Conservation (phyloP, 2,888 invertebrate genomes). For the Dinocampus coccinellae region DNA sequence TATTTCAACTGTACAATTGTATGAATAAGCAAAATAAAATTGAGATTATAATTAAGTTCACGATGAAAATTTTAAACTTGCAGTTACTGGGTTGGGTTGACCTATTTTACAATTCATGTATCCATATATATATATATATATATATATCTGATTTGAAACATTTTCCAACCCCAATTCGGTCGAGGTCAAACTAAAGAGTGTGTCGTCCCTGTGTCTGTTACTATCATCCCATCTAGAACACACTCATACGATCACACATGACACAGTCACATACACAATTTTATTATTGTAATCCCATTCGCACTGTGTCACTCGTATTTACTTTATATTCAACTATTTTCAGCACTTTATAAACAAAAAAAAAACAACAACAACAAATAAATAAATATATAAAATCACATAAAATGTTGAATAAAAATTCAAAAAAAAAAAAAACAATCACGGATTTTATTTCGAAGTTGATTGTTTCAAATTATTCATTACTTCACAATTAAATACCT, state of each 20-base stretch:
- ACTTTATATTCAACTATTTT: background rate
- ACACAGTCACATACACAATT: too few species aligned
- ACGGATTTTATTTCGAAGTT: too few species aligned
- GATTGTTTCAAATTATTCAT: too few species aligned
- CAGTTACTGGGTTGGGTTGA: conserved; percentile 55
- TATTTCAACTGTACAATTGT: too few species aligned
- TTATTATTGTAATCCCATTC: too few species aligned
- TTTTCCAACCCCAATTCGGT: conserved; percentile 21
- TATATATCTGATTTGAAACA: background rate
- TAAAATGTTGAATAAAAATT: too few species aligned
- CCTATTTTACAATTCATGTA: conserved; percentile 48
- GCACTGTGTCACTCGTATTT: background rate
- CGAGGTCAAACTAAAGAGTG: conserved; percentile 33
- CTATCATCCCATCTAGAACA: background rate
- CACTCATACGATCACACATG: background rate
- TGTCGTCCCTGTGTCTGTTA: background rate
- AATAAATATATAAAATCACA: too few species aligned
- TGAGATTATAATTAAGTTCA: too few species aligned
- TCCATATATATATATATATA: conserved; percentile 32
- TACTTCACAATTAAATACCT: too few species aligned
- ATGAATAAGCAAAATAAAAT: background rate
- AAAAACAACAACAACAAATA: background rate
- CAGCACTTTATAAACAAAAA: background rate
- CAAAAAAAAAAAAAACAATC: background rate
- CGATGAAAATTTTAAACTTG: background rate